Evolutionary conservation across 2,113 vertebrate species (phyloP), one percentile per base, ranked within the genome.

Genomic region (Lepus europaeus): DNA sequence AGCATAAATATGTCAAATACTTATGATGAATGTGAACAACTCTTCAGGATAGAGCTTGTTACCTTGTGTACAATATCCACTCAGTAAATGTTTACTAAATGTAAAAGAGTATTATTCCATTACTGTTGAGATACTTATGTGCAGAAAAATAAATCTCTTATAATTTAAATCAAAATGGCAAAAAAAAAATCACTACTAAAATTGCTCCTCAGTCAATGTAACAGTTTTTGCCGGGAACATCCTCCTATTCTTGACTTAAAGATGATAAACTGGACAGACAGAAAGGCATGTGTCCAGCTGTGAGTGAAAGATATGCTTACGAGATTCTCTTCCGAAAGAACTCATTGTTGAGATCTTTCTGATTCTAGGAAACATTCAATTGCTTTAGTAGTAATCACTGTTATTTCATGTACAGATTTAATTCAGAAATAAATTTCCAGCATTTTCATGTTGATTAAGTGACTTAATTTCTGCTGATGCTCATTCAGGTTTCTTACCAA

Each of bases 381-480:
- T 68, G 27, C 45, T 64, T 82, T 61, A 77, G 63, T 77, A 88
- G 14, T 53, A 74, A 87, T 51, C 6, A 11, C 39, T 69, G 56
- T 86, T 73, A 86, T 94, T 89, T 82, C 56, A 79, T 9, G 79
- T 86, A 66, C 22, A 69, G 39, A 85, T 85, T 91, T 61, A 81
- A 22, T 74, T 76, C 39, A 76, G 89, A 89, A 89, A 93, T 74
- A 90, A 96, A 79, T 49, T 53, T 53, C 33, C 16, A 49, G 16
- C 25, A 53, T 94, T 92, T 90, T 92, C 64, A 79, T 77, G 39
- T 68, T 69, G 69, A 63, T 81, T 66, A 63, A 86, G 59, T 61
- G 45, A 89, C 53, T 95, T 95, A 73, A 51, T 92, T 89, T 94
- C 86, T 89, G 61, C 63, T 82, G 31, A 78, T 45, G 36, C 86